Percentiles rank a stretch among this genome's conserved stretches.
Evolutionary conservation across 1,140 invertebrate species (phyloP).

Genomic region (Drosophila willistoni): DNA sequence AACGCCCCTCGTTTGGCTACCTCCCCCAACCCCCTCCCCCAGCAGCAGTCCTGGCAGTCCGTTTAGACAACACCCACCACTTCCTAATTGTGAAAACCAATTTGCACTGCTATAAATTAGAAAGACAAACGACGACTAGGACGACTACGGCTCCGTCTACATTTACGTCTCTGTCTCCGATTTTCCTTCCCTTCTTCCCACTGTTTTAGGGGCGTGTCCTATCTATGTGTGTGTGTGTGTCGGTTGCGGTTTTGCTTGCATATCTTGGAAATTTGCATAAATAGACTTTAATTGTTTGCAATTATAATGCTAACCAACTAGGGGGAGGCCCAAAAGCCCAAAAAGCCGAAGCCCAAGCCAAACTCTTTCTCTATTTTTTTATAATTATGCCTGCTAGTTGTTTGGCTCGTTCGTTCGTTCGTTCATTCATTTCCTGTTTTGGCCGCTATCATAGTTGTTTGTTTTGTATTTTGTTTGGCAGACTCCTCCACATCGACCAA

Average conservation of each 20-base stretch:
- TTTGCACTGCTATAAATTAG: constrained; percentile 80
- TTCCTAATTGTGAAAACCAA: constrained; percentile 81
- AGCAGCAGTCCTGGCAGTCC: neutral
- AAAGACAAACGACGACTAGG: constrained; percentile 68
- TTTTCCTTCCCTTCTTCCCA: neutral
- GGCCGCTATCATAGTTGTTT: neutral
- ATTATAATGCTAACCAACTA: constrained; percentile 67
- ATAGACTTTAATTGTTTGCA: constrained; percentile 82
- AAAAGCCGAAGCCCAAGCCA: constrained; percentile 28
- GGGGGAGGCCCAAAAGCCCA: constrained; percentile 11
- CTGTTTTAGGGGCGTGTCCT: constrained; percentile 48
- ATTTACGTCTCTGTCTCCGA: neutral
- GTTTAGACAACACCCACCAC: constrained; percentile 70
- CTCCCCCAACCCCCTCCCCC: neutral
- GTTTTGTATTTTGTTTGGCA: constrained; percentile 17
- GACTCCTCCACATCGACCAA: constrained; percentile 27
- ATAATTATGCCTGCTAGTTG: constrained; percentile 48
- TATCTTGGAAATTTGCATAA: constrained; percentile 81
- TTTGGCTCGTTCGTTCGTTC: neutral
- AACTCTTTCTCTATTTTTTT: constrained; percentile 4
- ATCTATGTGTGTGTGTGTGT: constrained; percentile 3
- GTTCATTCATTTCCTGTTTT: constrained; percentile 5
- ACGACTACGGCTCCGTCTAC: constrained; percentile 10
- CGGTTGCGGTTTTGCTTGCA: constrained; percentile 38
- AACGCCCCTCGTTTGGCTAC: constrained; percentile 27